phyloP scores from a whole-genome alignment of 2,888 invertebrate genomes.

The Microctonus brassicae region DNA sequence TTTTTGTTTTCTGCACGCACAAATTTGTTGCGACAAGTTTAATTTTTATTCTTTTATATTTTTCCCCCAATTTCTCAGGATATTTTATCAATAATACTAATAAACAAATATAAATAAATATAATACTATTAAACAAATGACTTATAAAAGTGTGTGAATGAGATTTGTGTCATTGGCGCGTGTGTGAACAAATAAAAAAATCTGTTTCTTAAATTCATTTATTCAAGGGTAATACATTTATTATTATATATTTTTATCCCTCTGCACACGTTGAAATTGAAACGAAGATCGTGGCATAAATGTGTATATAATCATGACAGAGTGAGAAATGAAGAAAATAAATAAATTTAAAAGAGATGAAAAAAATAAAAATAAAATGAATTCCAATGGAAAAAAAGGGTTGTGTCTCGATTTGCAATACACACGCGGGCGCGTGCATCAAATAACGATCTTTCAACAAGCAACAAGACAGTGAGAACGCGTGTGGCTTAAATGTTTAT shows the following conservation, averaged over 20 bases:
- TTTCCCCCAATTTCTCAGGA: too few species aligned
- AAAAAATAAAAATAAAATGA: conserved; percentile 27
- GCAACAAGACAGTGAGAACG: conserved; percentile 1
- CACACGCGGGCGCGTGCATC: conserved; percentile 24
- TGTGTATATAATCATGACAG: background rate
- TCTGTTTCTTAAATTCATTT: background rate
- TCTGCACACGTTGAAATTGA: conserved; percentile 7
- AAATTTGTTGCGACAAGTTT: too few species aligned
- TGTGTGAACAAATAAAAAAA: background rate
- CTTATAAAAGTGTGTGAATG: background rate
- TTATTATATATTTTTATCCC: too few species aligned
- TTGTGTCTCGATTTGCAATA: conserved; percentile 14
- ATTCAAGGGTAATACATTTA: conserved; percentile 9
- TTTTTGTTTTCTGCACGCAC: too few species aligned
- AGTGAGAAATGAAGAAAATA: background rate
- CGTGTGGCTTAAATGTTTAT: conserved; percentile 38
- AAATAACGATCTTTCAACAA: background rate
- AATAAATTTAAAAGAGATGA: background rate
- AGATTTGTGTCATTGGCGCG: conserved; percentile 11
- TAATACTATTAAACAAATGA: too few species aligned
- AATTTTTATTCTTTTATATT: too few species aligned
- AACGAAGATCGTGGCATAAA: background rate
- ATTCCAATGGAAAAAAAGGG: conserved; percentile 24
- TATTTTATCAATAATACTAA: too few species aligned
- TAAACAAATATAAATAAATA: too few species aligned